Evolutionary conservation across 2,113 vertebrate species (phyloP).

Genomic region (Microtus pennsylvanicus): DNA sequence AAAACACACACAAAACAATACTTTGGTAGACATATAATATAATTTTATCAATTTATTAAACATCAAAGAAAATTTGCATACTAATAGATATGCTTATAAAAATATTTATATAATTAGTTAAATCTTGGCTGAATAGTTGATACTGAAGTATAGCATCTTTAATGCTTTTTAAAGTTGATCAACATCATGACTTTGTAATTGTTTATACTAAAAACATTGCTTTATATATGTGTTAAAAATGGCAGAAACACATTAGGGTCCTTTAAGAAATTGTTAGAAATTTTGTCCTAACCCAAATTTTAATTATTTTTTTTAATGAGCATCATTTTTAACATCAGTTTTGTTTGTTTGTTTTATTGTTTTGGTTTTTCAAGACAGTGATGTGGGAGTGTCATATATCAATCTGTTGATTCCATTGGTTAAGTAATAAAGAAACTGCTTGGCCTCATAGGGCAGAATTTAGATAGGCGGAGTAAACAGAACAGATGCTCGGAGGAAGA

Average conservation of each 20-base stretch:
- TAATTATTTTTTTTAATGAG: neutral
- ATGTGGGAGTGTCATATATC: too few species aligned
- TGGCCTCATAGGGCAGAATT: too few species aligned
- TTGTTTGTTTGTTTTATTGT: neutral
- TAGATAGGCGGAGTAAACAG: too few species aligned
- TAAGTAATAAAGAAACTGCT: too few species aligned
- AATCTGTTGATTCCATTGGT: too few species aligned
- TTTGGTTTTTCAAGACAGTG: neutral
- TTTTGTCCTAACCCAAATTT: neutral
- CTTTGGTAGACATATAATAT: neutral
- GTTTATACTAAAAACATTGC: neutral
- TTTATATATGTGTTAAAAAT: neutral
- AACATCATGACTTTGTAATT: neutral
- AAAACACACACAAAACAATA: neutral
- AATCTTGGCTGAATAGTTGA: neutral
- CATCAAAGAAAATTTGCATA: neutral
- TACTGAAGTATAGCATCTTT: neutral
- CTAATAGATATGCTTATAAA: neutral
- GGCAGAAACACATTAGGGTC: neutral
- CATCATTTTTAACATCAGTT: neutral
- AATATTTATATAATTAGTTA: neutral
- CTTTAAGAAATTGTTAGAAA: neutral
- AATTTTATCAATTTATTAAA: neutral
- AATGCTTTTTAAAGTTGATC: neutral
- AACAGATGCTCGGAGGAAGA: too few species aligned